phyloP scores from a whole-genome alignment of 2,888 invertebrate species.

The Drosophila recens region DNA sequence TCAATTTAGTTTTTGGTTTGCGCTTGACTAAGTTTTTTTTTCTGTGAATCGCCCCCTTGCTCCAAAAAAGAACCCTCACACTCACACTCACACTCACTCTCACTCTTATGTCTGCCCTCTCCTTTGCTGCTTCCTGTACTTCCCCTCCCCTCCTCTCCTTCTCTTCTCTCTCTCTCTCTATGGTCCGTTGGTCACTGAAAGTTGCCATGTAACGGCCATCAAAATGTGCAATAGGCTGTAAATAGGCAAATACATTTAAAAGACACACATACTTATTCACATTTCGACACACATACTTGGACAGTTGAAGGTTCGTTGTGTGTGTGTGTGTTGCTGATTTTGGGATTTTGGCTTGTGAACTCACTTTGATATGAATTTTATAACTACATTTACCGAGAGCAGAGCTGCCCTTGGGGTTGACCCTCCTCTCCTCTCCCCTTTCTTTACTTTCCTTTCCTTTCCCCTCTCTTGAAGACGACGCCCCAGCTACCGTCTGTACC shows the following conservation, averaged over 20 bases:
- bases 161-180: not conserved
- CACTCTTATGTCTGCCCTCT: not conserved
- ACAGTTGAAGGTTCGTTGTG: not conserved
- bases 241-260: conserved; percentile 77
- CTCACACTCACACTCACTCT: not conserved
- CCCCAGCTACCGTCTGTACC: conserved; percentile 8
- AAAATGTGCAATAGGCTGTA: conserved; percentile 80
- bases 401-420: conserved; percentile 13
- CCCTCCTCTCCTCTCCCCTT: not conserved
- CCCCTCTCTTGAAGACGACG: not conserved
- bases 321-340: conserved; percentile 61
- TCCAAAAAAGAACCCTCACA: not conserved
- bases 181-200: conserved; percentile 1
- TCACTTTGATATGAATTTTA: conserved; percentile 68
- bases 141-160: not conserved
- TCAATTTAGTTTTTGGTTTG: conserved; percentile 78
- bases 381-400: conserved; percentile 61
- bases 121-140: not conserved
- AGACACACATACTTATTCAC: conserved; percentile 24
- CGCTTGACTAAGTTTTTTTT: conserved; percentile 71
- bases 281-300: not conserved
- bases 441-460: no score
- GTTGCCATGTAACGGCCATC: conserved; percentile 51
- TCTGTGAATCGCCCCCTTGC: conserved; percentile 8
- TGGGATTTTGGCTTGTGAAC: conserved; percentile 66